Percentiles rank a stretch among this genome's conserved stretches.
phyloP scores from a whole-genome alignment of 2,113 vertebrate species.

The Ceyx melanurus region DNA sequence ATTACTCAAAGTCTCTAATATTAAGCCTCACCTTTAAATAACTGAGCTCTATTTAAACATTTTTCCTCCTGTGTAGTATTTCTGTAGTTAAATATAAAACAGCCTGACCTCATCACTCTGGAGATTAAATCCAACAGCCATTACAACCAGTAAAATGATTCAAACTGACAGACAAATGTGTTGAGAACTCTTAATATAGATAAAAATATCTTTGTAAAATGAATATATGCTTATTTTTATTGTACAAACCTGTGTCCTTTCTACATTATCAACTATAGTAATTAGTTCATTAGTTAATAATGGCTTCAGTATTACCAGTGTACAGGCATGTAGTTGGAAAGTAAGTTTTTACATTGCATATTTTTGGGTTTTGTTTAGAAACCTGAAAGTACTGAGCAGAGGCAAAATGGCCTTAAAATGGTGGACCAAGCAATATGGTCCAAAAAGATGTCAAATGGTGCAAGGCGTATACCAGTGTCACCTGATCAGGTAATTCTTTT shows the following conservation, averaged over 20 bases:
- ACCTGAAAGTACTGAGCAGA: constrained; percentile 94
- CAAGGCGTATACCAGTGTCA: constrained; percentile 91
- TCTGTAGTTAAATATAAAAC: background rate
- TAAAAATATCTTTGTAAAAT: background rate
- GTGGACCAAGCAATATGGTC: constrained; percentile 99
- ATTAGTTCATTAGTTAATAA: background rate
- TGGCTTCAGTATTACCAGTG: background rate
- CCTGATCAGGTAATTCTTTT: constrained; percentile 87
- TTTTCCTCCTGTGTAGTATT: background rate
- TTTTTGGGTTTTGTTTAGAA: constrained; percentile 74
- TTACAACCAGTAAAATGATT: background rate
- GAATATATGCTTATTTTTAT: background rate
- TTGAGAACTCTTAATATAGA: background rate
- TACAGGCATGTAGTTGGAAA: background rate
- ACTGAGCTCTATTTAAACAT: background rate
- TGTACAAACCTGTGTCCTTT: background rate
- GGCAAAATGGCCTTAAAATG: constrained; percentile 99
- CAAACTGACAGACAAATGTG: background rate
- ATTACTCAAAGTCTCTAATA: background rate
- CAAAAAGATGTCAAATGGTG: constrained; percentile 98
- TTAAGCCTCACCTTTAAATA: background rate
- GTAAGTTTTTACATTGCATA: background rate
- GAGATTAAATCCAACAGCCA: background rate
- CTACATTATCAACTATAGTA: background rate
- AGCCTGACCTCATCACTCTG: background rate